Evolutionary conservation across 2,113 vertebrate species (phyloP).

Genomic region (Monarcha castaneiventris): DNA sequence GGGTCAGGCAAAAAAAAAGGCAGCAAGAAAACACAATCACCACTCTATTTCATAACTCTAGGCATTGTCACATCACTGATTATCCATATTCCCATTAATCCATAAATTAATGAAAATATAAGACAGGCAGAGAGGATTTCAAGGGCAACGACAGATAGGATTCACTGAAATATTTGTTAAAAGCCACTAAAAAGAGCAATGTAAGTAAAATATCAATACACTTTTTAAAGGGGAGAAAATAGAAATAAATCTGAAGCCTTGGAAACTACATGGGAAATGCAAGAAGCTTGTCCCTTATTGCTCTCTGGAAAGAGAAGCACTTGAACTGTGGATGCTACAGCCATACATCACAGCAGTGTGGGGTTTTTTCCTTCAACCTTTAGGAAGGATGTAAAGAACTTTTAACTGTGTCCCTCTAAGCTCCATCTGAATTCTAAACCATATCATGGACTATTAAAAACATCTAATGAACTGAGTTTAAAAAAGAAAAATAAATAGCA

Average conservation of each 20-base stretch:
- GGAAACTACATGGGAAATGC: not conserved
- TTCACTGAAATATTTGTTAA: not conserved
- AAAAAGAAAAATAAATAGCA: not conserved
- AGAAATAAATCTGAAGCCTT: not conserved
- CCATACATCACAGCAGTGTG: not conserved
- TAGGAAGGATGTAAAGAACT: not conserved
- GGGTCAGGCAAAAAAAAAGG: not conserved
- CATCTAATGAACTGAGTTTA: not conserved
- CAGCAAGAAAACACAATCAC: not conserved
- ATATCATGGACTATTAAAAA: not conserved
- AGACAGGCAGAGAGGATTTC: not conserved
- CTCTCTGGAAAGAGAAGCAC: not conserved
- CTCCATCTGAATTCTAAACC: not conserved
- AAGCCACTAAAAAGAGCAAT: not conserved
- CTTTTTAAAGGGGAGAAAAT: not conserved
- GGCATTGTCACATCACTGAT: not conserved
- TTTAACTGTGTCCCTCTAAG: not conserved
- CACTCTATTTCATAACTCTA: not conserved
- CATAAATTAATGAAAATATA: not conserved
- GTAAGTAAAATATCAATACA: not conserved
- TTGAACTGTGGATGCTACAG: not conserved
- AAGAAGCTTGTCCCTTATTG: not conserved
- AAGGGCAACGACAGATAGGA: rapidly evolving
- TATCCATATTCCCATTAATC: not conserved
- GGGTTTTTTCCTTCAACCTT: not conserved